Conservation (phyloP, 1,140 invertebrate species). For the Parapsyche elsis region DNA sequence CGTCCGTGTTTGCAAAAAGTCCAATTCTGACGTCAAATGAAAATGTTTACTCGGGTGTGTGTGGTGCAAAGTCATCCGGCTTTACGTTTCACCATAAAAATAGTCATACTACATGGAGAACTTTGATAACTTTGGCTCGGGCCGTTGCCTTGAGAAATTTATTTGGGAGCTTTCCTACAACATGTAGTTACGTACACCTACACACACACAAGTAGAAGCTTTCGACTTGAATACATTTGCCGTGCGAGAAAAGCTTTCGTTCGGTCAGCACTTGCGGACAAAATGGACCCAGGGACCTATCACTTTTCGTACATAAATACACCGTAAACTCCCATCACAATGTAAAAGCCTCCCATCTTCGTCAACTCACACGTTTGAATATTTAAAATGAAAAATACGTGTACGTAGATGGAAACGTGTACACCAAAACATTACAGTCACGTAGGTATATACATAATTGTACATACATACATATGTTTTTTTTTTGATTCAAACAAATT, state of each 20-base stretch:
- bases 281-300: slow-evolving; percentile 27
- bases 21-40: slow-evolving; percentile 56
- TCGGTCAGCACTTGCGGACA: slow-evolving; percentile 23
- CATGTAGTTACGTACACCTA: too few species aligned
- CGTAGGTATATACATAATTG: too few species aligned
- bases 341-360: slow-evolving; percentile 2
- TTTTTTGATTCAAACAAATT: neutral
- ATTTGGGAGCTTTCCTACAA: slow-evolving; percentile 37
- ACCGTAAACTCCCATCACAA: slow-evolving; percentile 18
- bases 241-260: neutral
- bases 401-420: too few species aligned
- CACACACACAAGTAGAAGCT: neutral
- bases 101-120: slow-evolving; percentile 49
- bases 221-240: slow-evolving; percentile 25
- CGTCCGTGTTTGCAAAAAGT: slow-evolving; percentile 53
- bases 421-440: too few species aligned
- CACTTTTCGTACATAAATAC: slow-evolving; percentile 30
- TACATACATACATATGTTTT: neutral
- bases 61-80: slow-evolving; percentile 51
- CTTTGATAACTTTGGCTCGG: slow-evolving; percentile 52
- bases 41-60: slow-evolving; percentile 54
- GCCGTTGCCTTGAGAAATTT: slow-evolving; percentile 40
- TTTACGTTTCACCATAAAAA: slow-evolving; percentile 56
- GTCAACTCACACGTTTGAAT: neutral
- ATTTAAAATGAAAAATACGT: neutral